phyloP scores from a whole-genome alignment of 2,888 invertebrate species.

The Actias luna region DNA sequence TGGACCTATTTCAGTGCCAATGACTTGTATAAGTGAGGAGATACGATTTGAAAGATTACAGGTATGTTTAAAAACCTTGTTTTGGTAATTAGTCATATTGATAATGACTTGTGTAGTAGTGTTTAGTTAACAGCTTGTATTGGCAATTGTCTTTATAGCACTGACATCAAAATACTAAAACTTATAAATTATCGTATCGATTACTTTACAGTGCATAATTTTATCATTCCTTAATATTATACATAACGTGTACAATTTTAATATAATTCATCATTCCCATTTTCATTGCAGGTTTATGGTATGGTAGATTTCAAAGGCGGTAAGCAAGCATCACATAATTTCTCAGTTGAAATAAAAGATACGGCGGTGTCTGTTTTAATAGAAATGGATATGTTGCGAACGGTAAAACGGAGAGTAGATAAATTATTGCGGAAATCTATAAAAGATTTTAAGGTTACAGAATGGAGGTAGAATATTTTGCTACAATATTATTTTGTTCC shows the following conservation, averaged over 20 bases:
- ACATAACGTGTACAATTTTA: background rate
- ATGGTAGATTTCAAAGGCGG: conserved; percentile 20
- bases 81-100: background rate
- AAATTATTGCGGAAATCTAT: background rate
- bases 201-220: no score
- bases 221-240: background rate
- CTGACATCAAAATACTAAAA: no score
- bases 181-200: no score
- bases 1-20: conserved; percentile 44
- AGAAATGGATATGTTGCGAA: conserved; percentile 18
- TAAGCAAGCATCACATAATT: conserved; percentile 26
- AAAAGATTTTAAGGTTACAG: conserved; percentile 28
- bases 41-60: conserved; percentile 48
- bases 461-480: conserved; percentile 45
- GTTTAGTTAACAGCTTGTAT: background rate
- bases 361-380: conserved; percentile 39
- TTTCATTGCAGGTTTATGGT: conserved; percentile 28
- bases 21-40: conserved; percentile 40
- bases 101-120: background rate
- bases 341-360: conserved; percentile 51
- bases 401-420: background rate
- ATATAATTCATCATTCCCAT: background rate
- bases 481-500: background rate
- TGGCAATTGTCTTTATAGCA: no score
- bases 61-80: conserved; percentile 32